A percentile compares a stretch with the other conserved stretches of the same genome.
These are phyloP conservation scores for Clitarchus hookeri DNA, from an alignment of 2,888 invertebrate species.

Conservation along the genomic window DNA sequence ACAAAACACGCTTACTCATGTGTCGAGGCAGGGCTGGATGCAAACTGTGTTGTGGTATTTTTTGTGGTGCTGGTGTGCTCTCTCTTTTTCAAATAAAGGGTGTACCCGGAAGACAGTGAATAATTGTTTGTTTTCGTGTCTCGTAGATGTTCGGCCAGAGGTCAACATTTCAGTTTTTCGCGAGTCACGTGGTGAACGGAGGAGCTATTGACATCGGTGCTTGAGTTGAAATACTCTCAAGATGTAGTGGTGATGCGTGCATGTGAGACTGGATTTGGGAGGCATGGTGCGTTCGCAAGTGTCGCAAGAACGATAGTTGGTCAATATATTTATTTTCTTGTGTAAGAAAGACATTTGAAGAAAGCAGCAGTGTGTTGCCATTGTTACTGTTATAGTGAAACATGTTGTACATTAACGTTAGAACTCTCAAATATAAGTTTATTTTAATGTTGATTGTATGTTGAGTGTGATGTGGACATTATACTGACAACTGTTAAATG, in stretches of 20 bases:
- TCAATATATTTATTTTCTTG: not conserved
- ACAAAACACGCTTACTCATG: not conserved
- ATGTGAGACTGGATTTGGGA: not conserved
- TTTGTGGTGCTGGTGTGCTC: not conserved
- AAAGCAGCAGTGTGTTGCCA: not conserved
- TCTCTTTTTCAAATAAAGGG: not conserved
- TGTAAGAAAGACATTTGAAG: not conserved
- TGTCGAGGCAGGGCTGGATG: not conserved
- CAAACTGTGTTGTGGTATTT: not conserved
- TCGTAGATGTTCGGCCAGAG: constrained; percentile 39
- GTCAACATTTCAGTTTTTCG: constrained; percentile 36
- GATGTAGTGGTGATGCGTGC: not conserved
- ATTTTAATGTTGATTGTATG: not conserved
- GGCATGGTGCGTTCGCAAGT: not conserved
- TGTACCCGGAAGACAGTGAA: constrained; percentile 24
- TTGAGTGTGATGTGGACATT: not conserved
- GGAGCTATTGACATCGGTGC: constrained; percentile 40
- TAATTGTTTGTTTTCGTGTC: constrained; percentile 32
- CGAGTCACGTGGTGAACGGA: constrained; percentile 39
- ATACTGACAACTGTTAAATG: not conserved
- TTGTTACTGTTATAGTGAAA: not conserved
- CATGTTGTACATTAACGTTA: not conserved
- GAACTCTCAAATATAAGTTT: not conserved
- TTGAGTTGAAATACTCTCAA: constrained; percentile 27
- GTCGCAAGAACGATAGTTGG: not conserved